Percentiles rank a stretch among this genome's conserved stretches.
Evolutionary conservation across 2,888 invertebrate species (phyloP).

Genomic region (Hirtodrosophila histrioides): DNA sequence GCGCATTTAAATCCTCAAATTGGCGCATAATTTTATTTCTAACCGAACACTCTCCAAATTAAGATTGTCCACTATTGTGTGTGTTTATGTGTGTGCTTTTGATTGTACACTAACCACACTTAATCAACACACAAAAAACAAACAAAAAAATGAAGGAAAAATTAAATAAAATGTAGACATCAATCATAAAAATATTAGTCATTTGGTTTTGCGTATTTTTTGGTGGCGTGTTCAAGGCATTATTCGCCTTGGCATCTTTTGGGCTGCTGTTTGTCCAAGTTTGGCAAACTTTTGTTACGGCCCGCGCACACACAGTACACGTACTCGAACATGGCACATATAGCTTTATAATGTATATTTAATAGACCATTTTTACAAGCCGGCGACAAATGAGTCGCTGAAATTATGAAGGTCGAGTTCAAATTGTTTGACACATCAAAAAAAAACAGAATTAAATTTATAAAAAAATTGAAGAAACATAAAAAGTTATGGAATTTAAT

Average conservation of each 20-base stretch:
- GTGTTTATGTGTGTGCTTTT: constrained; percentile 13
- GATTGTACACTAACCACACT: constrained; percentile 33
- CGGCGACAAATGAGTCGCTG: constrained; percentile 72
- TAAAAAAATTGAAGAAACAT: neutral
- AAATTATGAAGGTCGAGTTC: constrained; percentile 73
- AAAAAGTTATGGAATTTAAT: neutral
- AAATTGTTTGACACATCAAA: constrained; percentile 58
- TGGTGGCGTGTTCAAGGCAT: constrained; percentile 63
- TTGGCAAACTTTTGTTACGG: constrained; percentile 63
- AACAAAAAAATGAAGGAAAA: constrained; percentile 7
- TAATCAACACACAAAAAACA: constrained; percentile 54
- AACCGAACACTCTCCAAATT: constrained; percentile 31
- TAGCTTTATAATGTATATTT: constrained; percentile 71
- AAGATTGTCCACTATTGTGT: neutral
- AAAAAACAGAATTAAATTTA: constrained; percentile 2
- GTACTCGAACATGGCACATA: constrained; percentile 30
- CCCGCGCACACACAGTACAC: constrained; percentile 52
- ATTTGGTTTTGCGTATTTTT: constrained; percentile 36
- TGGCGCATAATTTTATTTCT: constrained; percentile 24
- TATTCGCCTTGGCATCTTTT: constrained; percentile 58
- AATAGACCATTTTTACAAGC: constrained; percentile 77
- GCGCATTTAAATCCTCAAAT: constrained; percentile 26
- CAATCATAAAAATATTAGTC: constrained; percentile 70
- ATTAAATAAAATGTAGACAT: constrained; percentile 47
- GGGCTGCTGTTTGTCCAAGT: constrained; percentile 19